phyloP scores from a whole-genome alignment of 1,140 invertebrate genomes.

The Oscheius sp. region DNA sequence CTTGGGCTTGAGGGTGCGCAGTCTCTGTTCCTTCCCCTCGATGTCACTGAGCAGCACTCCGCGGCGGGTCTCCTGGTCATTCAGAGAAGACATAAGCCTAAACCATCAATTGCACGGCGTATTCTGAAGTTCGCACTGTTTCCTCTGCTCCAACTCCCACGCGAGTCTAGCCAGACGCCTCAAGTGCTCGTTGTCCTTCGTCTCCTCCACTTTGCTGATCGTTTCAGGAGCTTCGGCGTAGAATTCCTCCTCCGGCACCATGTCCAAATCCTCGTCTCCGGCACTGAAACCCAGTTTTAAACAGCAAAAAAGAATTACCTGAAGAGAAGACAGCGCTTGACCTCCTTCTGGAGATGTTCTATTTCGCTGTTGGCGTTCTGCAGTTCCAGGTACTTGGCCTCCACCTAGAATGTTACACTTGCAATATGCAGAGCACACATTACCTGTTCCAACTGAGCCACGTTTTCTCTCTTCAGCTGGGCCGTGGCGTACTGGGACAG shows the following conservation, averaged over 20 bases:
- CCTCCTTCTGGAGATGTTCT: conserved; percentile 29
- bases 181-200: conserved; percentile 21
- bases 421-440: not conserved
- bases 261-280: conserved; percentile 24
- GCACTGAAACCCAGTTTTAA: conserved; percentile 14
- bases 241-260: conserved; percentile 34
- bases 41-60: conserved; percentile 26
- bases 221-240: conserved; percentile 17
- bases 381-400: conserved; percentile 24
- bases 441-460: not conserved
- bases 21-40: conserved; percentile 22
- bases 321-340: conserved; percentile 22
- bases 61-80: conserved; percentile 19
- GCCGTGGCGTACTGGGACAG: not conserved
- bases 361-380: conserved; percentile 32
- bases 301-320: not conserved
- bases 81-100: conserved; percentile 4
- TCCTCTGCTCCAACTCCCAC: conserved; percentile 22
- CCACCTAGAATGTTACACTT: conserved; percentile 9
- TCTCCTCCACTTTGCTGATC: conserved; percentile 13
- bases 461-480: not conserved
- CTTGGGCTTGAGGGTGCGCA: conserved; percentile 24
- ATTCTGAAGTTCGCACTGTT: conserved; percentile 15
- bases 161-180: conserved; percentile 15
- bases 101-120: not conserved